Conservation (phyloP, 2,113 vertebrate genomes). For the Climacteris rufus region DNA sequence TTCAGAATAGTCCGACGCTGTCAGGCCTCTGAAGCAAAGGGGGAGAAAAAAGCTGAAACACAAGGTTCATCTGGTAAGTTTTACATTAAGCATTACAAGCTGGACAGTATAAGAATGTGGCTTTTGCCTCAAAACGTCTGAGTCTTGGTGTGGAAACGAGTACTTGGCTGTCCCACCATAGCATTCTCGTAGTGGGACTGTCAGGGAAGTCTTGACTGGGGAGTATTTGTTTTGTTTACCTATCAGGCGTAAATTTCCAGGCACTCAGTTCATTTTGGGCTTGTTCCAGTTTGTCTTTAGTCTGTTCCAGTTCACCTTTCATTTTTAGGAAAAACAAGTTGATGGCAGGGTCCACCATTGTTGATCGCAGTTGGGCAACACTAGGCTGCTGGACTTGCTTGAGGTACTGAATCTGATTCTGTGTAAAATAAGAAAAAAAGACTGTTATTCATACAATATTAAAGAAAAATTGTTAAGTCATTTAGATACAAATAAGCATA, state of each 20-base stretch:
- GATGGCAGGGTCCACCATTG: constrained; percentile 99
- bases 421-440: constrained; percentile 52
- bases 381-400: constrained; percentile 99
- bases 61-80: constrained; percentile 97
- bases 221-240: constrained; percentile 99
- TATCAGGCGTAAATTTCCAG: constrained; percentile 99
- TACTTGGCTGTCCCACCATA: constrained; percentile 95
- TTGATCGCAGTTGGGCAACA: constrained; percentile 96
- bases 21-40: constrained; percentile 95
- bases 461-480: fast-evolving
- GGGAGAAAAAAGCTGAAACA: constrained; percentile 95
- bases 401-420: constrained; percentile 99
- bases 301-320: constrained; percentile 99
- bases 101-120: constrained; percentile 89
- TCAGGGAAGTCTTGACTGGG: constrained; percentile 99
- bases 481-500: neutral
- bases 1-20: constrained; percentile 96
- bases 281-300: constrained; percentile 99
- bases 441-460: constrained; percentile 38
- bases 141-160: constrained; percentile 96
- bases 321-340: constrained; percentile 99
- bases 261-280: constrained; percentile 99
- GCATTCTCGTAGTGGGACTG: constrained; percentile 98
- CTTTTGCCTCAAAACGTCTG: constrained; percentile 94
- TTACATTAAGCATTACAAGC: constrained; percentile 94